A percentile compares a stretch with the other conserved stretches of the same genome.
Evolutionary conservation across 2,797 vertebrate species (phyloP).

Genomic region (Microhierax caerulescens): DNA sequence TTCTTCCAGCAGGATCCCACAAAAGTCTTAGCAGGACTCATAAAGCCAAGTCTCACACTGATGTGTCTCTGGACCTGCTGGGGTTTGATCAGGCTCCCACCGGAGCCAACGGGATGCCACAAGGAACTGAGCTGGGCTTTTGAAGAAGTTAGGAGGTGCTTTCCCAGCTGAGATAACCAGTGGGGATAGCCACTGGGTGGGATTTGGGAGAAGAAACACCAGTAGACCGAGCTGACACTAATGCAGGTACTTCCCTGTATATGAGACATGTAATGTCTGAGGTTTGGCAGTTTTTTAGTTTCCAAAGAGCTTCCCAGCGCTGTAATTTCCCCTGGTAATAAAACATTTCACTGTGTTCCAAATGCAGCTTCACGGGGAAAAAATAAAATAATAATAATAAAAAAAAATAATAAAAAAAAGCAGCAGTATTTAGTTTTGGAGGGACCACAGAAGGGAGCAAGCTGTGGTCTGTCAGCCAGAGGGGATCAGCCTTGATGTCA

Average conservation of each 20-base stretch:
- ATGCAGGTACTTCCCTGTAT: not conserved
- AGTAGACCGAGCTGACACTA: not conserved
- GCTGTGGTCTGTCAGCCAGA: not conserved
- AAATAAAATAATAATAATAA: not conserved
- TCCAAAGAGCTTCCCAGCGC: not conserved
- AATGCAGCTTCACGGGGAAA: not conserved
- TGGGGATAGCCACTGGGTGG: not conserved
- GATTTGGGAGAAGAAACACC: not conserved
- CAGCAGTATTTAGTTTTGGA: not conserved
- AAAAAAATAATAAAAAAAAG: not conserved
- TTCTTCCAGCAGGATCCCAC: not conserved
- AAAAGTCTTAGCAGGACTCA: not conserved
- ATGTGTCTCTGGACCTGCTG: not conserved
- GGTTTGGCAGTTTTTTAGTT: not conserved
- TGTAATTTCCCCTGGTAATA: not conserved
- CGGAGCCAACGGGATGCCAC: not conserved
- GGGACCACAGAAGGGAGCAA: not conserved
- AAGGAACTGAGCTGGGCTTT: not conserved
- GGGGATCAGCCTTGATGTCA: not conserved
- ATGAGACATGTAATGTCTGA: not conserved
- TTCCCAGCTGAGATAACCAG: not conserved
- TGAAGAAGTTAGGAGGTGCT: not conserved
- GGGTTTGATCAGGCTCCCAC: not conserved
- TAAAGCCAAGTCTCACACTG: not conserved
- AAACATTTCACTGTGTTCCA: not conserved